These are phyloP conservation scores for Phalanger gymnotis DNA, from an alignment of 2,797 vertebrate species.

Conservation along the genomic window DNA sequence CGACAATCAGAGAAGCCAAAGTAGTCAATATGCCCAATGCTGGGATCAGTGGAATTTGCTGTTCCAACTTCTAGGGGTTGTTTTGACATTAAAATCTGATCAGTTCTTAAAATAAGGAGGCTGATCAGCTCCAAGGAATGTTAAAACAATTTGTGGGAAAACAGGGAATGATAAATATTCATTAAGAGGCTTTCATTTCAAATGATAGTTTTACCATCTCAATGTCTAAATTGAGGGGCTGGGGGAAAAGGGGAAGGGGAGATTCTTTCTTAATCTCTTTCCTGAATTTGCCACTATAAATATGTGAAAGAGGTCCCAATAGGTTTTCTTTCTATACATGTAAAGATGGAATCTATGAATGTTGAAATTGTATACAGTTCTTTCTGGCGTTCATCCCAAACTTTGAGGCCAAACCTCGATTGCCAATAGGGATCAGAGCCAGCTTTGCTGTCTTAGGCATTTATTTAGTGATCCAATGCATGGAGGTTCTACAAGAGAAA, in stretches of 20 bases:
- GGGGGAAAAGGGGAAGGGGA: constrained; percentile 54
- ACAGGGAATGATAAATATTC: constrained; percentile 72
- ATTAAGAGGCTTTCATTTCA: constrained; percentile 80
- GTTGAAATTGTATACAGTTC: constrained; percentile 55
- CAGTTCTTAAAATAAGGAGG: constrained; percentile 78
- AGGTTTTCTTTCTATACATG: constrained; percentile 26
- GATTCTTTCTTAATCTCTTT: constrained; percentile 61
- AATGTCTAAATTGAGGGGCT: constrained; percentile 48
- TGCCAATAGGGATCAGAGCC: constrained; percentile 54
- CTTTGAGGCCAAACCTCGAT: constrained; percentile 44
- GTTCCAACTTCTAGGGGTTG: constrained; percentile 76
- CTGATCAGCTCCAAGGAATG: constrained; percentile 75
- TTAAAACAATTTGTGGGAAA: constrained; percentile 76
- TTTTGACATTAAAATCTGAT: constrained; percentile 81
- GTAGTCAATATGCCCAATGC: constrained; percentile 67
- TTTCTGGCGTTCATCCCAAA: constrained; percentile 25
- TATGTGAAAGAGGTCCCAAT: constrained; percentile 40
- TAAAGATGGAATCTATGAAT: constrained; percentile 48
- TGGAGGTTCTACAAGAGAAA: constrained; percentile 69
- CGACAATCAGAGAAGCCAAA: constrained; percentile 17
- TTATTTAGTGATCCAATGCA: constrained; percentile 65
- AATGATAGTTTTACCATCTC: constrained; percentile 74
- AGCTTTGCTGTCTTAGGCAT: constrained; percentile 55
- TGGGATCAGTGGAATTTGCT: constrained; percentile 64
- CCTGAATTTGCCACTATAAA: constrained; percentile 63